Evolutionary conservation across 1,140 invertebrate genomes (phyloP).

Genomic region (Pseudomyrmex sp.): DNA sequence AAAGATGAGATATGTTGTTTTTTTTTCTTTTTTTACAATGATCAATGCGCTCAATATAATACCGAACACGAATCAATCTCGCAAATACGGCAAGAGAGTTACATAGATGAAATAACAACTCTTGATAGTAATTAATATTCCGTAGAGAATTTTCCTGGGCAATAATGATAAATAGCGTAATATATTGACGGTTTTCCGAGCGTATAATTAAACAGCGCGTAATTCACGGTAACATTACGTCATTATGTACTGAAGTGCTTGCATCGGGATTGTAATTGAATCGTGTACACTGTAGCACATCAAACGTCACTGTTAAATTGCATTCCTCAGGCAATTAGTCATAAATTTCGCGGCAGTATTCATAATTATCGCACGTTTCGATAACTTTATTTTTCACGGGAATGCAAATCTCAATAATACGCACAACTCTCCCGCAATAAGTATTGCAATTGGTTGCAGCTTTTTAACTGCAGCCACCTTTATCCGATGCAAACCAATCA

Average conservation of each 20-base stretch:
- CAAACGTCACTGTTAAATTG: slow-evolving; percentile 44
- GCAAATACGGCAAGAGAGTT: not conserved
- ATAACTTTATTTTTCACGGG: slow-evolving; percentile 18
- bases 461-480: not conserved
- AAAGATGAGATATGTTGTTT: too few relatives aligned
- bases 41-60: not conserved
- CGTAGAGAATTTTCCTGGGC: slow-evolving; percentile 2
- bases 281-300: slow-evolving; percentile 16
- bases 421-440: too few relatives aligned
- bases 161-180: slow-evolving; percentile 30
- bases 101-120: slow-evolving; percentile 34
- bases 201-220: slow-evolving; percentile 43
- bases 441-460: too few relatives aligned
- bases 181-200: slow-evolving; percentile 23
- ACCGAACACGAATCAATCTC: not conserved
- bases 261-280: slow-evolving; percentile 42
- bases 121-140: slow-evolving; percentile 40
- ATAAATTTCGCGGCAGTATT: slow-evolving; percentile 14
- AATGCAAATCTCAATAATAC: not conserved
- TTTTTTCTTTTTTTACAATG: not conserved
- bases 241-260: slow-evolving; percentile 25
- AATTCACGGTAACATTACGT: slow-evolving; percentile 48
- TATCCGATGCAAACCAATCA: too few relatives aligned
- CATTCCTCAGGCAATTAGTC: slow-evolving; percentile 24
- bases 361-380: slow-evolving; percentile 8